These are phyloP conservation scores for Prolemur simus DNA, from an alignment of 2,113 vertebrate species.

Conservation along the genomic window DNA sequence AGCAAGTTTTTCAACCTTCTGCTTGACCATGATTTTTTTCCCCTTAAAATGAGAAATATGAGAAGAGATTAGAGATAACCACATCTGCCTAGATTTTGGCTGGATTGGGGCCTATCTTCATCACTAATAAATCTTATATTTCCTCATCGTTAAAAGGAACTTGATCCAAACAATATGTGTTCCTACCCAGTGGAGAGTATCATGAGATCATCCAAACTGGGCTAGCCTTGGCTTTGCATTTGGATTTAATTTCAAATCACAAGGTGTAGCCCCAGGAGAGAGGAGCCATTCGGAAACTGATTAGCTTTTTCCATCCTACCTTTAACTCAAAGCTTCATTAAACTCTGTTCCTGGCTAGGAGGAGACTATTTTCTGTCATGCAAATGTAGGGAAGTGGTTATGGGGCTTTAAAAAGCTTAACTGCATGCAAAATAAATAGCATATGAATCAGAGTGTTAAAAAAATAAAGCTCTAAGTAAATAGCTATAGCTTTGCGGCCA, in stretches of 20 bases:
- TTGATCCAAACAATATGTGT: background rate
- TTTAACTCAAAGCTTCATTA: background rate
- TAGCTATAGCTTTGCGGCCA: background rate
- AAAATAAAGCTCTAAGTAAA: background rate
- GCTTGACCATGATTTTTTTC: background rate
- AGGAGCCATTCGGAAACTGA: background rate
- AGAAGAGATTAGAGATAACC: background rate
- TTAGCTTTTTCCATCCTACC: background rate
- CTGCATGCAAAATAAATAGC: background rate
- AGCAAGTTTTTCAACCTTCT: slow-evolving; percentile 8
- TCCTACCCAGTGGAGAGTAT: background rate
- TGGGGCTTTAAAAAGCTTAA: background rate
- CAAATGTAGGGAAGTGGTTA: background rate
- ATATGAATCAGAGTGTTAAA: background rate
- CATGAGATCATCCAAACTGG: background rate
- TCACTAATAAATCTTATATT: background rate
- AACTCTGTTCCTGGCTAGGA: background rate
- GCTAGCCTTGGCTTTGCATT: background rate
- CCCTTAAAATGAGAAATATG: background rate
- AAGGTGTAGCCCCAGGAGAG: background rate
- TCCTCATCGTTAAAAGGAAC: background rate
- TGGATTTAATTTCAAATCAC: slow-evolving; percentile 20
- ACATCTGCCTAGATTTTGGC: background rate
- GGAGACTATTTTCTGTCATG: background rate
- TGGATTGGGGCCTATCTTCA: background rate